Base-by-base conservation (phyloP, 2,888 invertebrate genomes). In the Loripinus fragilis region DNA sequence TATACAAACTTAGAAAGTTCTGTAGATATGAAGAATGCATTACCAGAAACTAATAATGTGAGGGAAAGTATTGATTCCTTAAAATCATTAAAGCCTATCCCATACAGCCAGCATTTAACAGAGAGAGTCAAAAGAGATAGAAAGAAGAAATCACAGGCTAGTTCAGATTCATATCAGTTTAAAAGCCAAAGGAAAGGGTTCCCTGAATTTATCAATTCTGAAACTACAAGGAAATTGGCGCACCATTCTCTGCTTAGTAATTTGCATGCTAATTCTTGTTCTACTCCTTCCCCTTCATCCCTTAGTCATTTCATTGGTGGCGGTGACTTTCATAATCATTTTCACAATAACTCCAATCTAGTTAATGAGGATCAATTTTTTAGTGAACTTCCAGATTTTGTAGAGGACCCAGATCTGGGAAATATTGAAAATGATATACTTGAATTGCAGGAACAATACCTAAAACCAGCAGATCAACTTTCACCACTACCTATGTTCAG, bases 351-450 rank as follows among this genome's bases (percentile, higher is more conserved):
- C 33, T 25, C 5, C 2, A 8, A 33, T 60, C 8, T n/a, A 3
- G 3, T 5, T 2, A 8, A 5, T 28, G 60, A 30, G 30, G 60
- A 60, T 3, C 60, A 33, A 10, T 33, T 33, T 17, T 33, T 60
- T 17, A 60, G 23, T 25, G 60, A 60, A 7, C 60, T 60, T 60
- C 33, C 60, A 33, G 60, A 60, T 33, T 60, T 60, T 33, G 33
- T 60, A 2, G 60, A 10, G 45, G 79, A 82, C 66, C 38, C 38
- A 52, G 79, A 77, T 10, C 30, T 80, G 20, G 52, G 71, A 38
- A 33, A 77, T 64, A 79, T 79, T 79, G 79, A 79, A 74, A 72
- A 79, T 77, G 82, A 82, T 71, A 76, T 82, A 72, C 75, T 80
- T 79, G 82, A 82, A 73, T 79, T 82, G 71, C 82, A 82, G 79